These are phyloP conservation scores for Eulimnadia texana DNA, from an alignment of 1,140 invertebrate genomes.

Conservation along the genomic window DNA sequence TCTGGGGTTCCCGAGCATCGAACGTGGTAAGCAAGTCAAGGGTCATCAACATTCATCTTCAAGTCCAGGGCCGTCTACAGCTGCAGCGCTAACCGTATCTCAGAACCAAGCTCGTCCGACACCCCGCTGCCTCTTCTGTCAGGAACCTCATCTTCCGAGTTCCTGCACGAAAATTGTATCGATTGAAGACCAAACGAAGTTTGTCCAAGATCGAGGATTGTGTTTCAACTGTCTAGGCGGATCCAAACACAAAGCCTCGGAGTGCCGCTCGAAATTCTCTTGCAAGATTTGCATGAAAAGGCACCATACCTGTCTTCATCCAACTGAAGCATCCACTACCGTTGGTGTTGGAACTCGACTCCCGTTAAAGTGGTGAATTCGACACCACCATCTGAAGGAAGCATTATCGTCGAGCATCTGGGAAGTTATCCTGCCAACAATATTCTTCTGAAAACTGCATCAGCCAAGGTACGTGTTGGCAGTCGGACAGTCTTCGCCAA, in stretches of 20 bases:
- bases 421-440: background rate
- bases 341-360: background rate
- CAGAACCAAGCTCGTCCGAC: background rate
- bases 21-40: no score
- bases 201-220: background rate
- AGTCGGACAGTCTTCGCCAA: background rate
- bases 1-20: background rate
- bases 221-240: slow-evolving; percentile 2
- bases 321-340: slow-evolving; percentile 1
- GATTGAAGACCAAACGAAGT: slow-evolving; percentile 6
- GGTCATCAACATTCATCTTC: no score
- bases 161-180: background rate
- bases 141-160: background rate
- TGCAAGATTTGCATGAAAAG: slow-evolving; percentile 5
- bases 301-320: slow-evolving; percentile 12
- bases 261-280: background rate
- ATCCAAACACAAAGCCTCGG: slow-evolving; percentile 1
- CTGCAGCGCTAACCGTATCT: background rate
- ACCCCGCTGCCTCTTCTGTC: slow-evolving; percentile 1
- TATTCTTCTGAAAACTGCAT: slow-evolving; percentile 7
- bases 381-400: background rate
- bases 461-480: background rate
- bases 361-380: background rate
- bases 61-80: no score
- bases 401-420: background rate